Evolutionary conservation across 2,888 invertebrate species (phyloP).

Genomic region (Dexiosoma caninum): DNA sequence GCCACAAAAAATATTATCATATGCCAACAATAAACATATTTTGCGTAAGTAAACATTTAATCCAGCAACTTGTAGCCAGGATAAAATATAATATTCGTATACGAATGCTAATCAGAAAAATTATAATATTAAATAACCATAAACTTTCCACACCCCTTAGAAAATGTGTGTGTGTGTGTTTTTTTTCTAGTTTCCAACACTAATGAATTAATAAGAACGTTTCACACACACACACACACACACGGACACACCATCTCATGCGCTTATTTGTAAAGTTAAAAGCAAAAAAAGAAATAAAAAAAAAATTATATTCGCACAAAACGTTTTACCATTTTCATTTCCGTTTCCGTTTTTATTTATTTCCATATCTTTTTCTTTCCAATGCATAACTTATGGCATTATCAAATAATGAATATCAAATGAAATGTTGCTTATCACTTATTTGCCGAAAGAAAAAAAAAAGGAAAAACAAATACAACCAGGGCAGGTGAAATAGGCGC

Average conservation of each 20-base stretch:
- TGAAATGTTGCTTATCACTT: conserved; percentile 67
- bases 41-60: conserved; percentile 64
- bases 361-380: not conserved
- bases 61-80: conserved; percentile 64
- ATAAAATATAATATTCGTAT: conserved; percentile 29
- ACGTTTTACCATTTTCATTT: conserved; percentile 66
- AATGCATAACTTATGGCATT: conserved; percentile 64
- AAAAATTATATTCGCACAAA: conserved; percentile 54
- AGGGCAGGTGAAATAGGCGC: conserved; percentile 1
- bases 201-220: not conserved
- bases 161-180: not conserved
- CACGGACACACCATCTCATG: no score
- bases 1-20: conserved; percentile 43
- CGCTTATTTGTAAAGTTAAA: conserved; percentile 1
- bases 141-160: conserved; percentile 12
- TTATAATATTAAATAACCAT: conserved; percentile 61
- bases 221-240: not conserved
- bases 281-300: no score
- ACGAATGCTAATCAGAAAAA: conserved; percentile 42
- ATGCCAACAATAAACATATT: conserved; percentile 65
- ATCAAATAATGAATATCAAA: conserved; percentile 69
- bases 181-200: not conserved
- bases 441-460: no score
- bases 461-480: conserved; percentile 47
- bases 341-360: conserved; percentile 59